Evolutionary conservation across 2,797 vertebrate species (phyloP).

Genomic region (Cossypha polioptera): DNA sequence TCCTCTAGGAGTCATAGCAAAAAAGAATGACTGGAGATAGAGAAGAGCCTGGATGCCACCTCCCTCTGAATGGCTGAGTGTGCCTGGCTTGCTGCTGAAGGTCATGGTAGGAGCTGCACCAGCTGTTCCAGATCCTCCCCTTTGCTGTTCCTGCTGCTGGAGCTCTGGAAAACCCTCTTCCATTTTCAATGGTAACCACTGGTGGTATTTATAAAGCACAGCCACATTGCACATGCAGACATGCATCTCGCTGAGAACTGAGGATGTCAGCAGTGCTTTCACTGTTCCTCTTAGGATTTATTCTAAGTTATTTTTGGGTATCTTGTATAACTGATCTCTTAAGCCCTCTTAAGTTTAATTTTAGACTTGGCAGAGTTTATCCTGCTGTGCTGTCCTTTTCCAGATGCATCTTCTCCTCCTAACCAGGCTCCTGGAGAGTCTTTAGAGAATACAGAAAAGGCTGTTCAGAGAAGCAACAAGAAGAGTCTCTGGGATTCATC

Average conservation of each 20-base stretch:
- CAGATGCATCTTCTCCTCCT: constrained; percentile 49
- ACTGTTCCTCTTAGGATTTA: constrained; percentile 60
- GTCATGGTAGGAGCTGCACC: not conserved
- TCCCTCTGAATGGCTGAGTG: not conserved
- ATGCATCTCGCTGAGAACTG: constrained; percentile 34
- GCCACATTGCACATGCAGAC: constrained; percentile 19
- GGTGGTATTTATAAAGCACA: constrained; percentile 12
- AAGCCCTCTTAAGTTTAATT: constrained; percentile 71
- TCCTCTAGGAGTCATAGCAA: not conserved
- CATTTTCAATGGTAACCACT: not conserved
- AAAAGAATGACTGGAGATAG: not conserved
- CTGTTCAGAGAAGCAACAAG: not conserved
- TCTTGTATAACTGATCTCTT: constrained; percentile 71
- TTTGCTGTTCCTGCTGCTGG: not conserved
- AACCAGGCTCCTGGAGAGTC: constrained; percentile 13
- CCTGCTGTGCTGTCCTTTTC: constrained; percentile 69
- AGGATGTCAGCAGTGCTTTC: constrained; percentile 59
- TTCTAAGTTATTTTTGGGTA: constrained; percentile 68
- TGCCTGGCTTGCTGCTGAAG: not conserved
- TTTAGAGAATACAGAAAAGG: constrained; percentile 1
- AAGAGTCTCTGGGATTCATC: not conserved
- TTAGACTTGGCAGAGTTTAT: constrained; percentile 70
- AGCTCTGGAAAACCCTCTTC: not conserved
- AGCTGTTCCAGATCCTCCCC: not conserved
- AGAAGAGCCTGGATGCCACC: not conserved